Conservation (phyloP, 1,140 invertebrate genomes). For the Pomacea maculata region DNA sequence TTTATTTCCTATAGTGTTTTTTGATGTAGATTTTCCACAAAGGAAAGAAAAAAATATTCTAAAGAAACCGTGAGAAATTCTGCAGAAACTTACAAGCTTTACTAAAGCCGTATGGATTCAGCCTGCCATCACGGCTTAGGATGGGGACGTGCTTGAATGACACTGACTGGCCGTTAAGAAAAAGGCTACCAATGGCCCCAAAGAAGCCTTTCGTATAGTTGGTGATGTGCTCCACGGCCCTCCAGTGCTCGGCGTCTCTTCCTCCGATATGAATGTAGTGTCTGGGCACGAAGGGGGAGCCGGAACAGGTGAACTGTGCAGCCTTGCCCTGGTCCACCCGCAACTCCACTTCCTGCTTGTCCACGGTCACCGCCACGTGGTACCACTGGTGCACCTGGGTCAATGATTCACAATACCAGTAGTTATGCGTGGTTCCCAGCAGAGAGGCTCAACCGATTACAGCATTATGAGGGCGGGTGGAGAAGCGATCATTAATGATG, state of each 20-base stretch:
- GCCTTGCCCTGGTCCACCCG: slow-evolving; percentile 21
- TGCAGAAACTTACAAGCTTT: slow-evolving; percentile 11
- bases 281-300: slow-evolving; percentile 12
- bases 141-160: slow-evolving; percentile 15
- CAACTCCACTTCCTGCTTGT: slow-evolving; percentile 15
- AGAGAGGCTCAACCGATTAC: neutral
- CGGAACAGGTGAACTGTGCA: slow-evolving; percentile 5
- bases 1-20: too few species aligned
- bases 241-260: slow-evolving; percentile 1
- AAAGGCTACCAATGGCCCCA: slow-evolving; percentile 14
- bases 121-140: slow-evolving; percentile 6
- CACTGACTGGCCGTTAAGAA: slow-evolving; percentile 19
- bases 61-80: too few species aligned
- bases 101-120: slow-evolving; percentile 24
- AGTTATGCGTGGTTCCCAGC: too few species aligned
- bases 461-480: neutral
- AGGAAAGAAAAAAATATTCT: too few species aligned
- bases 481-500: too few species aligned
- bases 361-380: slow-evolving; percentile 10
- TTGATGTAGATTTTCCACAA: too few species aligned
- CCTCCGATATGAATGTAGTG: slow-evolving; percentile 19
- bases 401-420: neutral
- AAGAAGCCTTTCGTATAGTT: slow-evolving; percentile 18
- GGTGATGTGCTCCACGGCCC: neutral
- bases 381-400: slow-evolving; percentile 25